Evolutionary conservation across 2,113 vertebrate genomes (phyloP), one percentile per base, ranked within the genome.

Genomic region (Ondatra zibethicus): DNA sequence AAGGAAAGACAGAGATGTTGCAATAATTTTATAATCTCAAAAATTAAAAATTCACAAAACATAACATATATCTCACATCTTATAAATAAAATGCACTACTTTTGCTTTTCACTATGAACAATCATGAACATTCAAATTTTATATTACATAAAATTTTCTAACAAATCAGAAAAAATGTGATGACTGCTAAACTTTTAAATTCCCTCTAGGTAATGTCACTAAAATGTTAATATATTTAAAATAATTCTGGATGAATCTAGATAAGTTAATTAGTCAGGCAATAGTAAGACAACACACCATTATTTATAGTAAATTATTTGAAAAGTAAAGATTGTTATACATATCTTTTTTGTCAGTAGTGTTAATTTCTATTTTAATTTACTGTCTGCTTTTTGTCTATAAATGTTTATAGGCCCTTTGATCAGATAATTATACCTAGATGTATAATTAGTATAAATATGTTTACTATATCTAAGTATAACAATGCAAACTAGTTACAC

Each of bases 341-440:
- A 42, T 75, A 76, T 45, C 4, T 75, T 75, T 76, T 45, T 45
- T 0, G 21, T 14, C 73, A 76, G 14, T 76, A 45, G 25, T 76
- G 11, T 76, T 76, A 27, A 76, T 76, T 97, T 76, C 21, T 82
- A 72, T 72, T 33, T 78, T 94, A 96, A 85, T 7, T 45, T 68
- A 81, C 17, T 87, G 12, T 61, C 72, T 89, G 25, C 17, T 78
- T 3, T 86, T 89, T 89, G 33, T n/a, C 7, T 25, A 68, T 82
- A 81, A 86, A 50, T 87, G 31, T 82, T 96, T 19, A 92, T 6
- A 89, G 58, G 45, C 39, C 7, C 17, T 93, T 92, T 77, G 16
- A 70, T 77, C 36, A 58, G 21, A 70, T 58, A 81, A 81, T 25
- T n/a, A 81, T 55, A 58, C 1, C 1, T 13, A 25, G n/a, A 13